Evolutionary conservation across 1,140 invertebrate genomes (phyloP), one percentile per base, ranked within the genome.

Genomic region (Lamellibrachia luymesi): DNA sequence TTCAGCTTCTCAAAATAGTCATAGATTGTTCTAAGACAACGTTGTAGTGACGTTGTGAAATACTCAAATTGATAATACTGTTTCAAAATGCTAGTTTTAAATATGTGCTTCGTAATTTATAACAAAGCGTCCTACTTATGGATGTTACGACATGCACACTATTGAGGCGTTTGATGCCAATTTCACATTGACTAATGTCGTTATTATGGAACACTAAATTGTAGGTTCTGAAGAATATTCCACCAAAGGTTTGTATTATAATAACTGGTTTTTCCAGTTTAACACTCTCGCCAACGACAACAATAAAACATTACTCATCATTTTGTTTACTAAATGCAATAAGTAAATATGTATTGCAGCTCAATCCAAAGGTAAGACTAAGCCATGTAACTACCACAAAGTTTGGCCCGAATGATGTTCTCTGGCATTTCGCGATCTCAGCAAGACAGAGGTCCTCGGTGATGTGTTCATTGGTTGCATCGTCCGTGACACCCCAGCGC

Each of bases 401-500:
- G 96, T 99, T 99, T 0, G 99, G 99, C 0, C 99, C 99, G 98
- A 99, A 99, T 0, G 99, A 99, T 0, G 99, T 96, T 25, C 99
- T 97, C 96, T 99, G 99, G 96, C 99, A 99, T 96, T 99, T 99
- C 96, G 98, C 98, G 93, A 99, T 99, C 97, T 99, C 99, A 94
- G 98, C 97, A 98, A 99, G 99, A 95, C 99, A 99, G 0, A 99
- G 97, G 95, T 99, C 98, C 0, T 99, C 99, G 10, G 99, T 99
- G 98, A 99, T 99, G 96, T 99, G 99, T 97, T 99, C 99, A 96
- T 99, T 99, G 0, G 99, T 99, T 0, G 99, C 98, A 96, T 99
- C 99, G 95, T 99, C 99, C 91, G 97, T 94, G 0, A 97, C 97
- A 49, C 99, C 99, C 99, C 99, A 99, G 96, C 99, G 97, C 99